Base-by-base conservation (phyloP, 2,888 invertebrate genomes). In the Deilephila elpenor region DNA sequence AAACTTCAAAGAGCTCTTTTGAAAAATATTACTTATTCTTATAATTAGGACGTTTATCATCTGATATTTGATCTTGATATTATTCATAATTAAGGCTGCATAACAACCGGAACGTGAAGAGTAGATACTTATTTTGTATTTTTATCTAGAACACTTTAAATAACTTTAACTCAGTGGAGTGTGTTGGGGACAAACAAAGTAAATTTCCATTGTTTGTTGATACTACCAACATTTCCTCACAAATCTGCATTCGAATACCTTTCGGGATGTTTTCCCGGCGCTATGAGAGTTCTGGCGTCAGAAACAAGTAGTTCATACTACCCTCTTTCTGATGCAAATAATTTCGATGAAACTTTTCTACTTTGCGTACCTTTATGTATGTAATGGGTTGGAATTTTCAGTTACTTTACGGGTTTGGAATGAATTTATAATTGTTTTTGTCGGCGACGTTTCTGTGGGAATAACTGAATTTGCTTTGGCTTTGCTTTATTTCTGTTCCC, bases 311-410 rank as follows among this genome's bases (percentile, higher is more conserved):
- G 86, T 87, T 86, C 77, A 77, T 82, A 83, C 82, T 80, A 82
- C 78, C 81, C 84, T 86, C 89, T 90, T 91, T 91, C 82, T 85
- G 86, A 91, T 91, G 91, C 89, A 90, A 91, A 91, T 91, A 88
- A 88, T 89, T 89, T 88, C 78, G 83, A 83, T 75, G 78, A 84
- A 86, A 87, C 76, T 84, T 89, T 84, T 79, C 82, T 83, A 82
- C 85, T 85, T 82, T 78, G 80, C 77, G 77, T 80, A 82, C 83
- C 86, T 88, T 90, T 90, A 87, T 88, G 89, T 88, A 86, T 70
- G n/a, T 56, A 56, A 56, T 56, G 19, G 56, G 5, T 56, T 17
- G 25, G 25, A 44, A 44, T 37, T 64, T 51, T 17, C 17, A 14
- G 51, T 25, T 29, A 67, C 44, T 67, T 67, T 51, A 64, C 14